These are phyloP conservation scores for Lycocerus yunnanus DNA, from an alignment of 2,888 invertebrate genomes.

Conservation along the genomic window DNA sequence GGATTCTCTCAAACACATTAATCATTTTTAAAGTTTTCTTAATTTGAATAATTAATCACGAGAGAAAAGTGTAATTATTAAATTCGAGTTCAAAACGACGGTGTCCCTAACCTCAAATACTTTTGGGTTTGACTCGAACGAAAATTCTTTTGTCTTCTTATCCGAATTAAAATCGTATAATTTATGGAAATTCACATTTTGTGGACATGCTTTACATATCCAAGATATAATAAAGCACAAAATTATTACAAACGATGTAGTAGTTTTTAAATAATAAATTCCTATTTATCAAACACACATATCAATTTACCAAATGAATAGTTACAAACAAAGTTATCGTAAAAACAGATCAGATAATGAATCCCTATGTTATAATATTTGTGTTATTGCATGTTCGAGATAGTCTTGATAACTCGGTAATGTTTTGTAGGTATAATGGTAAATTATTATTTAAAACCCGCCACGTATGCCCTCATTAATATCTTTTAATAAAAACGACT, in stretches of 20 bases:
- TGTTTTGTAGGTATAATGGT: conserved; percentile 23
- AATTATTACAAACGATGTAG: conserved; percentile 17
- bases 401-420: conserved; percentile 26
- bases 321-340: conserved; percentile 34
- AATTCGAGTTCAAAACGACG: not conserved
- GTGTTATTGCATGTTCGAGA: conserved; percentile 30
- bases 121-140: not conserved
- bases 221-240: not conserved
- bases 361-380: conserved; percentile 23
- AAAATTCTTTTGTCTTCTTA: not conserved
- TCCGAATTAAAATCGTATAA: not conserved
- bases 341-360: conserved; percentile 33
- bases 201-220: not conserved
- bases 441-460: conserved; percentile 27
- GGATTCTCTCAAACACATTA: not conserved
- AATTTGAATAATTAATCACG: not conserved
- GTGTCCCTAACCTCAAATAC: not conserved
- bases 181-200: not conserved
- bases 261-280: conserved; percentile 29
- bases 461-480: conserved; percentile 21
- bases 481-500: conserved; percentile 13
- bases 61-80: not conserved
- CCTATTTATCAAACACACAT: conserved; percentile 34
- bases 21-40: not conserved
- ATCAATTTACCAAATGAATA: conserved; percentile 39